phyloP scores from a whole-genome alignment of 2,113 vertebrate species.

The Ancistrus triradiatus region DNA sequence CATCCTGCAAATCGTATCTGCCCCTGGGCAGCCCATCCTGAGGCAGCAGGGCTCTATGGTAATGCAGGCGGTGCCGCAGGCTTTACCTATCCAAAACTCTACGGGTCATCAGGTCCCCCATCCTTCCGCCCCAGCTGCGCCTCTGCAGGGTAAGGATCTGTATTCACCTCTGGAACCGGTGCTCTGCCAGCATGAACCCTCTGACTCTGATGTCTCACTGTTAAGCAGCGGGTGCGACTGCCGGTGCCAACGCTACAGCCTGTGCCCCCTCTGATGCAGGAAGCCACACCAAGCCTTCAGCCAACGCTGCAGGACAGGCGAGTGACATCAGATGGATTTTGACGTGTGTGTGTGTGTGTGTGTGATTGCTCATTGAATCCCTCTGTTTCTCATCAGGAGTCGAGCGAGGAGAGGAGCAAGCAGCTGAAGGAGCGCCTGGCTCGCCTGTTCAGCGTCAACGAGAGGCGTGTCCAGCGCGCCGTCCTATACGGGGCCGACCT shows the following conservation, averaged over 20 bases:
- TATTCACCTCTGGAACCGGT: not conserved
- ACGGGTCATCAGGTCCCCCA: too few species aligned
- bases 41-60: conserved; percentile 61
- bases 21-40: conserved; percentile 81
- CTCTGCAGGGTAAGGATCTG: not conserved
- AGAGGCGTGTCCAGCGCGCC: conserved; percentile 76
- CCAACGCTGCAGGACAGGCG: conserved; percentile 53
- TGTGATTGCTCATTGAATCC: too few species aligned
- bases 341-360: too few species aligned
- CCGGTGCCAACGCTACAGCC: conserved; percentile 53
- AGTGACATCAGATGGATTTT: too few species aligned
- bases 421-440: conserved; percentile 82
- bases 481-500: conserved; percentile 87
- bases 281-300: conserved; percentile 45
- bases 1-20: conserved; percentile 78
- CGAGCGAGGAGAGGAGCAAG: conserved; percentile 78
- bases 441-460: conserved; percentile 78
- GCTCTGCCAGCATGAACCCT: not conserved
- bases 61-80: too few species aligned
- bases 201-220: not conserved
- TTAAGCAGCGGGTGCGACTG: conserved; percentile 41
- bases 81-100: too few species aligned
- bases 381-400: conserved; percentile 66
- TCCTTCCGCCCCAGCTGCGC: too few species aligned
- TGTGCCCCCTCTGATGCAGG: conserved; percentile 20